Conservation (phyloP, 1,140 invertebrate genomes). For the Magallana angulata region DNA sequence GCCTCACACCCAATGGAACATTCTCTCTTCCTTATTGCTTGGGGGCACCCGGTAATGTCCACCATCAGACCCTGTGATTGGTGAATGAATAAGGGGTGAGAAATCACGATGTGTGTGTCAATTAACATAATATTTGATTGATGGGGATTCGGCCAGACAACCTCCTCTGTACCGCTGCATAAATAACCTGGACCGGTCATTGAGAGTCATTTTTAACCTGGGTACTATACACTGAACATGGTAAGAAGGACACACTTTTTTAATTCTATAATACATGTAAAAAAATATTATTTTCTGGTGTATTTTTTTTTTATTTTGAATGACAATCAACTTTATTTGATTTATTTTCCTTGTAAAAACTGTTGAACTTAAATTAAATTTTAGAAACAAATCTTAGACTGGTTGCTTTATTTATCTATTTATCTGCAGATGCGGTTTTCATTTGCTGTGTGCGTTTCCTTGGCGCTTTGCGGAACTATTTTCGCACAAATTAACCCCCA, state of each 20-base stretch:
- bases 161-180: constrained; percentile 1
- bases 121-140: constrained; percentile 24
- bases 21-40: background rate
- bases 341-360: no score
- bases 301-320: no score
- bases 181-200: constrained; percentile 33
- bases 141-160: background rate
- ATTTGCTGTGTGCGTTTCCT: background rate
- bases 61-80: constrained; percentile 1
- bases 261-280: no score
- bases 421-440: constrained; percentile 5
- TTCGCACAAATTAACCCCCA: constrained; percentile 24
- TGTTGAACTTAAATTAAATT: no score
- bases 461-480: background rate
- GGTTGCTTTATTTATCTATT: background rate
- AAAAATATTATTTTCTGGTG: no score
- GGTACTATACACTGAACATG: background rate
- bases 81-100: constrained; percentile 33
- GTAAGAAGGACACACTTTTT: background rate
- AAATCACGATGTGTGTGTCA: constrained; percentile 4
- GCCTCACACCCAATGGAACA: background rate
- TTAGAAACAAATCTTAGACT: no score
- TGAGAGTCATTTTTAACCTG: constrained; percentile 1
- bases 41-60: constrained; percentile 11
- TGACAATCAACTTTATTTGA: no score